These are phyloP conservation scores for Pseudocheirus occidentalis DNA, from an alignment of 2,797 vertebrate genomes.

Conservation along the genomic window DNA sequence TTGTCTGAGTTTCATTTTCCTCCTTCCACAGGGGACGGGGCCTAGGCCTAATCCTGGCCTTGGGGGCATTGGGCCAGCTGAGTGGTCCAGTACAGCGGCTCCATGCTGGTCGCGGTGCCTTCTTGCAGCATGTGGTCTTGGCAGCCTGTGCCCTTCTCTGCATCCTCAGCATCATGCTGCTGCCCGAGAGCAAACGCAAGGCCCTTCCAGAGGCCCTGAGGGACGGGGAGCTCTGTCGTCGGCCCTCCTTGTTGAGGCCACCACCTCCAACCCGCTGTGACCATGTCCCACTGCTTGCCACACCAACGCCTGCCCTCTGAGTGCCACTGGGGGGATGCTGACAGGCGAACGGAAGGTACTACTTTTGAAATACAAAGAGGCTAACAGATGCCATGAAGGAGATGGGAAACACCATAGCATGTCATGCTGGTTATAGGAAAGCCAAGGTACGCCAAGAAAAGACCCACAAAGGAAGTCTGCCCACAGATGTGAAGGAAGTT, in stretches of 20 bases:
- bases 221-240: slow-evolving; percentile 91
- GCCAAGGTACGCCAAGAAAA: too few species aligned
- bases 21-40: slow-evolving; percentile 85
- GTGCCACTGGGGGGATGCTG: slow-evolving; percentile 44
- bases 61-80: slow-evolving; percentile 91
- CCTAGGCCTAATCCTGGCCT: slow-evolving; percentile 88
- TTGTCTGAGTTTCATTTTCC: slow-evolving; percentile 34
- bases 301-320: slow-evolving; percentile 92
- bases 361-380: background rate
- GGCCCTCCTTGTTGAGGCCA: slow-evolving; percentile 87
- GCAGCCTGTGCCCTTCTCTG: slow-evolving; percentile 92
- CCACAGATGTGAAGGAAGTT: background rate
- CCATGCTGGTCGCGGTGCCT: slow-evolving; percentile 92
- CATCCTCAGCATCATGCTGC: slow-evolving; percentile 92
- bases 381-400: background rate
- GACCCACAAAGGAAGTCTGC: background rate
- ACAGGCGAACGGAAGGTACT: slow-evolving; percentile 47
- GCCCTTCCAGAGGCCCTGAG: slow-evolving; percentile 90
- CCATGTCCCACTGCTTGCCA: slow-evolving; percentile 92
- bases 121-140: slow-evolving; percentile 90
- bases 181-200: slow-evolving; percentile 94
- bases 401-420: background rate
- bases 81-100: slow-evolving; percentile 92
- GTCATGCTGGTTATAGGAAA: background rate
- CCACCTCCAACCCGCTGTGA: slow-evolving; percentile 86